phyloP scores from a whole-genome alignment of 2,888 invertebrate species.

The Macrophya alboannulata region DNA sequence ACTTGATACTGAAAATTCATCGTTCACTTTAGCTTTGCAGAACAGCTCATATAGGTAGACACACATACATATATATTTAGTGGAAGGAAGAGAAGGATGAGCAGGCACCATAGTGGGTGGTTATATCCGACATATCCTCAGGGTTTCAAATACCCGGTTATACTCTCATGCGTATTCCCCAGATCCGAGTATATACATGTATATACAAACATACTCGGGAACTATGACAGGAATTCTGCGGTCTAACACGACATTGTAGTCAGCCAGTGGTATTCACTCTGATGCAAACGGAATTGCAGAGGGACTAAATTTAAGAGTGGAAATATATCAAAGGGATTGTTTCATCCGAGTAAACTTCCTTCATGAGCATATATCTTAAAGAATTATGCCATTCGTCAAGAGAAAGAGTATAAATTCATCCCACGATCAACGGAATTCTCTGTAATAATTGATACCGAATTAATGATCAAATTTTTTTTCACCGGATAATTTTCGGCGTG shows the following conservation, averaged over 20 bases:
- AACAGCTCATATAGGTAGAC: background rate
- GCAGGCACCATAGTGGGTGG: background rate
- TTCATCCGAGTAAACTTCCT: background rate
- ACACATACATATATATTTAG: background rate
- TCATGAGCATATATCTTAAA: too few species aligned
- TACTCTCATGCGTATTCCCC: background rate
- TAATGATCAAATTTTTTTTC: background rate
- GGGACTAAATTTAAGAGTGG: background rate
- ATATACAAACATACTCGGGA: background rate
- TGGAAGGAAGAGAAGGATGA: background rate
- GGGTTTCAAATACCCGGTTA: constrained; percentile 23
- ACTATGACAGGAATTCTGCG: constrained; percentile 44
- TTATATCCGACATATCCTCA: constrained; percentile 24
- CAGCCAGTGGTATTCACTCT: constrained; percentile 19
- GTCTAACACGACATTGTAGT: constrained; percentile 33
- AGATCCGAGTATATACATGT: background rate
- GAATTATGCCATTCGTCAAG: too few species aligned
- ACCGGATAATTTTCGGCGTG: background rate
- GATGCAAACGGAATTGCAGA: background rate
- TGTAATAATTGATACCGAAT: background rate
- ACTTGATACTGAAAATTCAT: constrained; percentile 2
- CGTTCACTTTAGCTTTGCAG: background rate
- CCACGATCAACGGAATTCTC: too few species aligned
- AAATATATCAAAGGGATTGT: constrained; percentile 2
- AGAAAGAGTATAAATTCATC: background rate